Base-by-base conservation (phyloP, 2,797 vertebrate genomes). In the Protosalanx chinensis region DNA sequence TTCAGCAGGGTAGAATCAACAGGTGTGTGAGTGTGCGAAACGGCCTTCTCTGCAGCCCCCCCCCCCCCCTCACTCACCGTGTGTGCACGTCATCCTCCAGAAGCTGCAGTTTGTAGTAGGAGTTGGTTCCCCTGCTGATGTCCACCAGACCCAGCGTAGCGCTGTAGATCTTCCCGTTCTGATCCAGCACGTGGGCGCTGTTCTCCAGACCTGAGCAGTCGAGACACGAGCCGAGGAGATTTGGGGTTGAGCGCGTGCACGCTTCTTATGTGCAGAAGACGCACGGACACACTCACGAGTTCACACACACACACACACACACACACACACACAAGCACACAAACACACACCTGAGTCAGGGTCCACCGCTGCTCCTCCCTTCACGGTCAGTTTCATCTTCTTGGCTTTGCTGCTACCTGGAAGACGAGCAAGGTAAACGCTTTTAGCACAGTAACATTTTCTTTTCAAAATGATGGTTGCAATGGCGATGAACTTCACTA, bases 341-440 rank as follows among this genome's bases (percentile, higher is more conserved):
- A 7, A 5, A n/a, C 75, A 75, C 85, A 79, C 80, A 98, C 98
- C 97, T 58, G 97, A 98, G 75, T 98, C 97, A 30, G 97, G 97
- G 76, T 98, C 97, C 33, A 98, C 95, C 15, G 97, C 98, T 18
- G 97, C 98, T 81, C 97, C 97, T 78, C 98, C 98, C 91, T 99
- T 99, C 32, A 99, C 96, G 0, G 96, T 99, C 68, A 99, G 87
- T 70, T 99, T 99, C 96, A 98, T 96, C 85, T 95, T 99, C 89
- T 99, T 99, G 69, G 93, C 87, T 84, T 98, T 98, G 90, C 93
- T 95, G 41, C 92, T 81, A 80, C 93, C 97, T 99, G 85, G 12
- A 76, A 70, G 1, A 60, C 6, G 23, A 4, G 58, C 0, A 46
- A 23, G 67, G 23, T 27, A 27, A 57, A 61, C 2, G 67, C 41